phyloP scores from a whole-genome alignment of 64 coral and sea anemone genomes.

The Hydrozoanthus tunicans region DNA sequence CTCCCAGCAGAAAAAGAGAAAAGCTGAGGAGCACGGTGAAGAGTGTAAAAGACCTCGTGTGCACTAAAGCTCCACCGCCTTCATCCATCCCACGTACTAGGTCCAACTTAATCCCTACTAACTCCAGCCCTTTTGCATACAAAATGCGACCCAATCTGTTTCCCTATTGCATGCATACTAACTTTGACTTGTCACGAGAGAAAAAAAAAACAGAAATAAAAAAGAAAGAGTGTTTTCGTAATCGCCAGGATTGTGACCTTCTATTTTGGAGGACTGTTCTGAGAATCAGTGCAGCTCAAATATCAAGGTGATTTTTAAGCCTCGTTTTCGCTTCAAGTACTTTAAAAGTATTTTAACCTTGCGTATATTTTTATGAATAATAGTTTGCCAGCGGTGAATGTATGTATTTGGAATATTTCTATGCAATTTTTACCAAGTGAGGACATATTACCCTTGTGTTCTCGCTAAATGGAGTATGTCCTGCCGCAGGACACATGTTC shows the following conservation, averaged over 20 bases:
- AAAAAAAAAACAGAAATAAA: no score
- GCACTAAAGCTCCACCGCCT: background rate
- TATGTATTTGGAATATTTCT: background rate
- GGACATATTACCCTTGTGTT: background rate
- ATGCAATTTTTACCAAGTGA: background rate
- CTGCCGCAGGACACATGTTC: background rate
- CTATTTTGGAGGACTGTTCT: background rate
- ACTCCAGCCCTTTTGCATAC: background rate
- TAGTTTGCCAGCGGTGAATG: no score
- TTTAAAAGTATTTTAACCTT: background rate
- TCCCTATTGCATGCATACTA: no score
- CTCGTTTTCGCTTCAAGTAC: background rate
- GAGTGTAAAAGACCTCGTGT: conserved; percentile 68
- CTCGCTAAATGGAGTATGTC: background rate
- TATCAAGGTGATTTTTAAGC: background rate
- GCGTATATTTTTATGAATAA: background rate
- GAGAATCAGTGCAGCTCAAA: background rate
- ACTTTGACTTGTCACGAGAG: no score
- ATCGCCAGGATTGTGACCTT: no score
- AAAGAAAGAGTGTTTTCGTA: no score
- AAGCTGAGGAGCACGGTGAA: conserved; percentile 56
- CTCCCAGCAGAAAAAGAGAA: conserved; percentile 80
- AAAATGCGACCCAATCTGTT: background rate
- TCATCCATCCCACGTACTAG: no score
- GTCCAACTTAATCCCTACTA: background rate